These are phyloP conservation scores for Dione juno DNA, from an alignment of 2,888 invertebrate species.

Conservation along the genomic window DNA sequence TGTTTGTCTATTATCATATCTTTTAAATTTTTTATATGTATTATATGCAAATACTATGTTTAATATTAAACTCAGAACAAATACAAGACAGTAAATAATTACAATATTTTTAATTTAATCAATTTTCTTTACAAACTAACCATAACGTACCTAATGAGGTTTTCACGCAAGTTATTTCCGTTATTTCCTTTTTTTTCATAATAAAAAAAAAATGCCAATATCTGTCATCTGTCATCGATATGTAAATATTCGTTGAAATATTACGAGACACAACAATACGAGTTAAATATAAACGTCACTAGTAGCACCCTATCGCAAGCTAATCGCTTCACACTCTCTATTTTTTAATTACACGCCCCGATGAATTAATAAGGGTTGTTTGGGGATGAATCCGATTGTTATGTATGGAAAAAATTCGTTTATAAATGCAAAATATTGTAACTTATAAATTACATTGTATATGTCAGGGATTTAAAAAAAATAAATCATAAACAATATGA, in stretches of 20 bases:
- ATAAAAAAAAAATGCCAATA: slow-evolving; percentile 3
- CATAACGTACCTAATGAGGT: too few relatives aligned
- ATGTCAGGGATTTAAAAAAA: not conserved
- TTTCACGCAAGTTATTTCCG: too few relatives aligned
- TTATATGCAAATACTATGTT: too few relatives aligned
- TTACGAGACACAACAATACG: not conserved
- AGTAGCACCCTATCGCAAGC: slow-evolving; percentile 49
- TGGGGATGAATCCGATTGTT: slow-evolving; percentile 48
- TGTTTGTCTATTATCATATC: too few relatives aligned
- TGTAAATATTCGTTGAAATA: slow-evolving; percentile 21
- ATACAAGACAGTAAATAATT: too few relatives aligned
- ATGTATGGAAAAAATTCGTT: slow-evolving; percentile 15
- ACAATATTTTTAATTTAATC: too few relatives aligned
- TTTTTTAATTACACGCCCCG: slow-evolving; percentile 78
- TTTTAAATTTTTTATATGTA: too few relatives aligned
- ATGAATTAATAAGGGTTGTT: slow-evolving; percentile 71
- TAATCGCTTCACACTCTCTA: slow-evolving; percentile 65
- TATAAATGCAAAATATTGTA: slow-evolving; percentile 3
- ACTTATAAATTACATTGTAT: slow-evolving; percentile 1
- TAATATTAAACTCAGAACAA: too few relatives aligned
- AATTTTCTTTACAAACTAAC: not conserved
- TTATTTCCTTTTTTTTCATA: too few relatives aligned
- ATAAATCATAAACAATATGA: not conserved
- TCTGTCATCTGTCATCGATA: slow-evolving; percentile 21
- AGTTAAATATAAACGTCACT: slow-evolving; percentile 30